Base-by-base conservation (phyloP, 2,113 vertebrate genomes). In the Calyptommatus sinebrachiatus region DNA sequence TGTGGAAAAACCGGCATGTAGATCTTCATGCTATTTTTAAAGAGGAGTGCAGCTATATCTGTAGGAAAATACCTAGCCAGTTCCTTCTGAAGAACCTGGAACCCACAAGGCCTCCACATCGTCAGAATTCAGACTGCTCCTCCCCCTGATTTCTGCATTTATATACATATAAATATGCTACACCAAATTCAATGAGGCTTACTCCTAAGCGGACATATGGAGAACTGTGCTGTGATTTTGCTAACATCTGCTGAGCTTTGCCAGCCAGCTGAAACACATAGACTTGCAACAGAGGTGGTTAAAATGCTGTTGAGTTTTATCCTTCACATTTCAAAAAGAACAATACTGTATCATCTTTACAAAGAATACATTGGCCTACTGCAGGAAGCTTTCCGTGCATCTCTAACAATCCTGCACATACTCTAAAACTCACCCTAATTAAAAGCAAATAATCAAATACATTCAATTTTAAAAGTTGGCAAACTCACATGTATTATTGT, bases 361-460 rank as follows among this genome's bases (percentile, higher is more conserved):
- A 62, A 81, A 91, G 88, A 91, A 91, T 89, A 91, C 85, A 72
- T 87, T 91, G 84, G 90, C 67, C 88, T 93, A 90, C 90, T 89
- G 90, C 88, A 91, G 91, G 88, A 93, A 89, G 92, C 92, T 94
- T 93, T 94, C 91, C 89, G 12, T 89, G 91, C 91, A 95, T 94
- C 93, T 92, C 94, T 95, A 92, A 95, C 94, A 94, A 94, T 95
- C 94, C 94, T 95, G 95, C 94, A 95, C 93, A 92, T 93, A 94
- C 93, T 95, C 94, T 94, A 95, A 95, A 95, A 95, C 93, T 95
- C 95, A 93, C 93, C 95, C 94, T 95, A 95, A 95, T 95, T 95
- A 95, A 95, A 95, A 95, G 95, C 94, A 95, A 95, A 95, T 95
- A 95, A 95, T 95, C 95, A 94, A 94, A 95, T 95, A 95, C 93